Conservation (phyloP, 30 jellyfish, hydroid and myxozoan species). For the Nemopilema nomurai region DNA sequence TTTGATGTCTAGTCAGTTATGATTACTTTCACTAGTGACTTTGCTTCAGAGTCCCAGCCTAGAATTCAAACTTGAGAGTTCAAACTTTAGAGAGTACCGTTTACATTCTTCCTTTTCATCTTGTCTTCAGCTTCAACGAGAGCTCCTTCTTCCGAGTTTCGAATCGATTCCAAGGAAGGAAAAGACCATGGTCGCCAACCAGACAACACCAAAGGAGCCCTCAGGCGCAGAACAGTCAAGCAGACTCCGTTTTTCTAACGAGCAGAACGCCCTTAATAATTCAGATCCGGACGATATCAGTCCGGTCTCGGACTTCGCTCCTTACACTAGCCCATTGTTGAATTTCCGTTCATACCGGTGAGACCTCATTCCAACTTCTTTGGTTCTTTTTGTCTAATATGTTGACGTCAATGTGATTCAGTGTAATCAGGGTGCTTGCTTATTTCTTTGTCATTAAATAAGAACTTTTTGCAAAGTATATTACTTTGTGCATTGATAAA, state of each 20-base stretch:
- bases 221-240: not conserved
- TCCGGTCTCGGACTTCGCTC: not conserved
- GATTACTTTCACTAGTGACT: no score
- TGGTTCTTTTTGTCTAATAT: not conserved
- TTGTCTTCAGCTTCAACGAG: conserved; percentile 8
- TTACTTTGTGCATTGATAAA: no score
- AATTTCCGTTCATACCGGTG: conserved; percentile 64
- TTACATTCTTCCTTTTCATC: no score
- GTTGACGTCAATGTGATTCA: not conserved
- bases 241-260: not conserved
- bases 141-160: not conserved
- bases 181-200: not conserved
- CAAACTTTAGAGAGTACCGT: no score
- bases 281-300: not conserved
- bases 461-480: no score
- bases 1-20: no score
- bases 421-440: no score
- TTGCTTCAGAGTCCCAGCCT: no score
- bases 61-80: no score
- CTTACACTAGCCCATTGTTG: conserved; percentile 37
- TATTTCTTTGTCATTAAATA: no score
- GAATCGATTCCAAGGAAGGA: not conserved
- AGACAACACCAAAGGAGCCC: not conserved
- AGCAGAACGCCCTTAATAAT: not conserved
- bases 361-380: not conserved